Percentiles rank a stretch among this genome's conserved stretches.
phyloP scores from a whole-genome alignment of 2,888 invertebrate species.

The Ctenicera cuprea region DNA sequence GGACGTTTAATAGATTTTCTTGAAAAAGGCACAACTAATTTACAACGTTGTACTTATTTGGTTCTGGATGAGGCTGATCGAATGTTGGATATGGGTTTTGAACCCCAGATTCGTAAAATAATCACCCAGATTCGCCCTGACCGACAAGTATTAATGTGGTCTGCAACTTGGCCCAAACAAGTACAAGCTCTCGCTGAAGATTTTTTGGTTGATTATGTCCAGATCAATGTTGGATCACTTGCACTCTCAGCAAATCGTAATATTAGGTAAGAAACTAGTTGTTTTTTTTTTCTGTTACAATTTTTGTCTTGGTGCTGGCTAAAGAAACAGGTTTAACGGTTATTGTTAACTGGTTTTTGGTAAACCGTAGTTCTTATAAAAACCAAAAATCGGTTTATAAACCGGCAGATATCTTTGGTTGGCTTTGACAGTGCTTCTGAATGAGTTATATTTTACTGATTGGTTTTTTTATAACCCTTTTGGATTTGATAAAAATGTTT shows the following conservation, averaged over 20 bases:
- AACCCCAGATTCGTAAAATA: conserved; percentile 96
- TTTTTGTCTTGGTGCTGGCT: no score
- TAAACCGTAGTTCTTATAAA: no score
- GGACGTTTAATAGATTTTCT: conserved; percentile 95
- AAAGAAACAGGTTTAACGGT: no score
- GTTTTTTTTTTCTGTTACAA: conserved; percentile 3
- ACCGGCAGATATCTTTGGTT: no score
- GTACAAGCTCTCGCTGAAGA: conserved; percentile 97
- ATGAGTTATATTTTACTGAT: no score
- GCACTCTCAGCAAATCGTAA: conserved; percentile 95
- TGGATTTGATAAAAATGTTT: no score
- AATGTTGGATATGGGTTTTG: conserved; percentile 99
- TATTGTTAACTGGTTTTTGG: no score
- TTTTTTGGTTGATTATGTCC: conserved; percentile 94
- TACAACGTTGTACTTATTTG: conserved; percentile 92
- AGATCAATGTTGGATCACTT: conserved; percentile 94
- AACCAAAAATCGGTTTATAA: no score
- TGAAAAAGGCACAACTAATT: conserved; percentile 90
- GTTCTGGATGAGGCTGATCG: conserved; percentile 97
- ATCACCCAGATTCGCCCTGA: conserved; percentile 95
- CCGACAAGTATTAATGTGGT: conserved; percentile 98
- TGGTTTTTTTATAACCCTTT: no score
- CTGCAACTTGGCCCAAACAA: conserved; percentile 99
- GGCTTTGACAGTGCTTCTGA: no score
- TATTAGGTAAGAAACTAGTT: conserved; percentile 77